Evolutionary conservation across 2,797 vertebrate genomes (phyloP), one percentile per base, ranked within the genome.

Genomic region (Galaxias olidus): DNA sequence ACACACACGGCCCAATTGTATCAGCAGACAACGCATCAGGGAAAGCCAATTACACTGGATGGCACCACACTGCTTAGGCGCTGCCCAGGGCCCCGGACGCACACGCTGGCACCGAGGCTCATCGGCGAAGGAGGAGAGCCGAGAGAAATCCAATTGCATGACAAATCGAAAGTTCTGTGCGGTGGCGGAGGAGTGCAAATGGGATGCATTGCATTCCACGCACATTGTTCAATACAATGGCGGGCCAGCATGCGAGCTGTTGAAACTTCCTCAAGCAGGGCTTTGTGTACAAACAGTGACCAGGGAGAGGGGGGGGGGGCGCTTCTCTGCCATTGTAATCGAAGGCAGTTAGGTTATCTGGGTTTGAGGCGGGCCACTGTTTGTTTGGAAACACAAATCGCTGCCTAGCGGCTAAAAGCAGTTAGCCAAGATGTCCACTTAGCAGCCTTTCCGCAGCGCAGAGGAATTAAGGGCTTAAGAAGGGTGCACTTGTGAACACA

Each of bases 21-120:
- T 84, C 84, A 83, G 82, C 81, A 81, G 77, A 84, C 86, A 86
- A 65, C 30, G 75, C 74, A 66, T 78, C 69, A 72, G 68, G 63
- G 65, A 84, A 89, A 87, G 84, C 68, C 74, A 88, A 86, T 89
- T 88, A 65, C 66, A 57, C 40, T 55, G 11, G 42, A 13, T 9
- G 11, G 9, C 17, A 44, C 47, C 49, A 50, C 53, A 45, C 45
- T 14, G 48, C 51, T 53, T 53, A 53, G 51, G 20, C 19, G 19
- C 51, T 53, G 51, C 17, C 51, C 17, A 19, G 18, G 19, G 8
- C 10, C 9, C 11, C 19, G 20, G 9, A 19, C 51, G 18, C 18
- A 11, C 17, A 53, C 1, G 19, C 6, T 53, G 18, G 51, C 51
- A 12, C 51, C 12, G 51, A 18, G 51, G 17, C 10, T 5, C 18